Conservation (phyloP, 1,140 invertebrate genomes). For the Callitettix versicolor region DNA sequence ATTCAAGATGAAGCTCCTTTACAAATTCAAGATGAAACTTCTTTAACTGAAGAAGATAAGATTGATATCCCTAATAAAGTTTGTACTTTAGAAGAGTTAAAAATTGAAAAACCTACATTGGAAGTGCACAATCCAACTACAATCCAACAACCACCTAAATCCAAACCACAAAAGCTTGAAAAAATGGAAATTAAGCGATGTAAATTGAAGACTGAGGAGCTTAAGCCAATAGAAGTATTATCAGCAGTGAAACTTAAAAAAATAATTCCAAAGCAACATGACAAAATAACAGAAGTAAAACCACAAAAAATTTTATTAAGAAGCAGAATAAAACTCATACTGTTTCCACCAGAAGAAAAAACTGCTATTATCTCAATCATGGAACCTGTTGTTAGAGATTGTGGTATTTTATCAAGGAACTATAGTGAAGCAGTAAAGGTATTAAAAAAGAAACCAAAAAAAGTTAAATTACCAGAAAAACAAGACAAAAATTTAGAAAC, state of each 20-base stretch:
- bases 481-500: constrained; percentile 24
- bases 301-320: constrained; percentile 49
- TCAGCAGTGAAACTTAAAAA: constrained; percentile 52
- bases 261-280: constrained; percentile 38
- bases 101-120: constrained; percentile 15
- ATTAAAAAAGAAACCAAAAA: constrained; percentile 28
- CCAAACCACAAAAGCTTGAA: constrained; percentile 24
- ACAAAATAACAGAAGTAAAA: constrained; percentile 35
- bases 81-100: constrained; percentile 20
- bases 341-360: constrained; percentile 26
- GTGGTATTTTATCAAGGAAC: constrained; percentile 31
- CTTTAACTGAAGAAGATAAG: neutral
- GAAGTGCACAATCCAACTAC: constrained; percentile 18
- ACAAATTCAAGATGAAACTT: neutral
- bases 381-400: constrained; percentile 22
- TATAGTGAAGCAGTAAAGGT: constrained; percentile 31
- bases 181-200: constrained; percentile 24
- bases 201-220: constrained; percentile 21
- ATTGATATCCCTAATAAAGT: constrained; percentile 5
- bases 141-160: constrained; percentile 21
- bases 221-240: constrained; percentile 41
- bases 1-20: neutral
- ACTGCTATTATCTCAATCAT: constrained; percentile 24
- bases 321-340: constrained; percentile 47
- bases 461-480: constrained; percentile 25